Evolutionary conservation across 2,888 invertebrate species (phyloP).

Genomic region (Parapristionchus giblindavisi): DNA sequence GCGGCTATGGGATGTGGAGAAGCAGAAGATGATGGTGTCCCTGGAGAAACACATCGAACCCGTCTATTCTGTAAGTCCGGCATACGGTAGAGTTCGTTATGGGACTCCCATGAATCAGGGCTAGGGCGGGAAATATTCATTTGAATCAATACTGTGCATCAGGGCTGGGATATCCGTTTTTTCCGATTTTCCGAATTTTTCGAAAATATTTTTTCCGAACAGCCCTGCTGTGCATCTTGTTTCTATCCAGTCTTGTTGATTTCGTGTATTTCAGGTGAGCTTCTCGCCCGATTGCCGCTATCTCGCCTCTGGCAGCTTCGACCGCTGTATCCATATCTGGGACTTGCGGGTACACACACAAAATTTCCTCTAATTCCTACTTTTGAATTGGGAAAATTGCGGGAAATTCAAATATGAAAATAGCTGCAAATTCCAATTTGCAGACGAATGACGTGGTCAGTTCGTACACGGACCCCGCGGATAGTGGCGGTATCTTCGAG

Average conservation of each 20-base stretch:
- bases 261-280: slow-evolving; percentile 28
- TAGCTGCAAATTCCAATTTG: slow-evolving; percentile 2
- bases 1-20: slow-evolving; percentile 93
- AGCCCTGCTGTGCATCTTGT: too few species aligned
- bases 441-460: slow-evolving; percentile 92
- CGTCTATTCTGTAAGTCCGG: slow-evolving; percentile 75
- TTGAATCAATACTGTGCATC: too few species aligned
- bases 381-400: neutral
- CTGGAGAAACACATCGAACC: slow-evolving; percentile 98
- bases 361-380: neutral
- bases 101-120: too few species aligned
- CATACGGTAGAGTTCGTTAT: too few species aligned
- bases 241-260: too few species aligned
- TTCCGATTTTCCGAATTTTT: too few species aligned
- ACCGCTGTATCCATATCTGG: slow-evolving; percentile 99
- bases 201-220: too few species aligned
- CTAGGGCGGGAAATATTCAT: too few species aligned
- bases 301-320: slow-evolving; percentile 96
- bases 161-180: too few species aligned
- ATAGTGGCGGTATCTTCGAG: slow-evolving; percentile 86
- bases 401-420: neutral
- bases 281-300: slow-evolving; percentile 98
- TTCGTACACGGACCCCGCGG: slow-evolving; percentile 84
- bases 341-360: slow-evolving; percentile 81
- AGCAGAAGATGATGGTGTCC: slow-evolving; percentile 91